Evolutionary conservation across 2,888 invertebrate genomes (phyloP).

Genomic region (Ectobius pallidus): DNA sequence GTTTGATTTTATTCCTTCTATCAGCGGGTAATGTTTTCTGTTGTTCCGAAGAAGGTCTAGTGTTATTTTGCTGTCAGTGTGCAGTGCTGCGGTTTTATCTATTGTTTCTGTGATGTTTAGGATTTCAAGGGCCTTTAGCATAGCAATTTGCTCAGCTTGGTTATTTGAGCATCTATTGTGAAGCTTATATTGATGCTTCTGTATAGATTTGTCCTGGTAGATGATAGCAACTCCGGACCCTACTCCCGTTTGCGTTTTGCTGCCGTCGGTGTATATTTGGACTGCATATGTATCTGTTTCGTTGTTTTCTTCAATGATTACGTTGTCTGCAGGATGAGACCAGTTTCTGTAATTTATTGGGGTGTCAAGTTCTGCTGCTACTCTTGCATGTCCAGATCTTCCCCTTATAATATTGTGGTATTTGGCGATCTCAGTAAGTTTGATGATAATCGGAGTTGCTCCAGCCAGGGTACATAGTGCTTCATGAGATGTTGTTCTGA

Average conservation of each 20-base stretch:
- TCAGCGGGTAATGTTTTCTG: background rate
- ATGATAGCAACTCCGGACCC: background rate
- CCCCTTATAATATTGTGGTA: background rate
- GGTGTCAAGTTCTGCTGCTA: background rate
- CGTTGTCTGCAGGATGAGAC: background rate
- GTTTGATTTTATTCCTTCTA: background rate
- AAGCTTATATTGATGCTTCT: background rate
- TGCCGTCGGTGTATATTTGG: background rate
- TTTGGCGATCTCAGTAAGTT: background rate
- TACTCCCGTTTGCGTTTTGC: background rate
- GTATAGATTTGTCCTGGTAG: background rate
- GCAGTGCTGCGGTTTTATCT: background rate
- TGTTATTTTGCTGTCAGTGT: background rate
- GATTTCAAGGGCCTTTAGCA: background rate
- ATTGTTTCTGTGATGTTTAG: background rate
- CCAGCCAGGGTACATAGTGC: background rate
- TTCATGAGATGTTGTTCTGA: conserved; percentile 4
- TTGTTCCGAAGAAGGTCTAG: background rate
- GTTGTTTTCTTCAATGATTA: background rate
- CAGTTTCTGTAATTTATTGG: background rate
- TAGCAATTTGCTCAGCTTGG: background rate
- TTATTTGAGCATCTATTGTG: background rate
- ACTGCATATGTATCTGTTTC: background rate
- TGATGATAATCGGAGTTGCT: background rate
- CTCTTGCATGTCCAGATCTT: background rate